Percentiles rank a stretch among this genome's conserved stretches.
Conservation (phyloP, 2,113 vertebrate species). For the Aldabrachelys gigantea region DNA sequence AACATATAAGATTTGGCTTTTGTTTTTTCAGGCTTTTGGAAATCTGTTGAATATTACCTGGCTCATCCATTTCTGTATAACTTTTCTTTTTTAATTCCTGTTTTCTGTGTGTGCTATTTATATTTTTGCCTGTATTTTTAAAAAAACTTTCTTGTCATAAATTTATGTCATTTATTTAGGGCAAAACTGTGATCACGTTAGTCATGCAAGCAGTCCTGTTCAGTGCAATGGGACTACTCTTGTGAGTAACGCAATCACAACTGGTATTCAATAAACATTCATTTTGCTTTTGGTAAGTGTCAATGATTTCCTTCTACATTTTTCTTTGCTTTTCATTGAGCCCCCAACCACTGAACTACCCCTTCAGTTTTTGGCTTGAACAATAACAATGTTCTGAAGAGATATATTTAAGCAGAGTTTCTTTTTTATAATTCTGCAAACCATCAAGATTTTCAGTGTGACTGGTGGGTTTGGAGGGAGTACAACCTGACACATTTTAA, state of each 20-base stretch:
- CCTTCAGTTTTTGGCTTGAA: not conserved
- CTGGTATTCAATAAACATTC: not conserved
- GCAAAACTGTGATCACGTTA: not conserved
- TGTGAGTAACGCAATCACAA: not conserved
- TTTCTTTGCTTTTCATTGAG: not conserved
- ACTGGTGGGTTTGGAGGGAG: not conserved
- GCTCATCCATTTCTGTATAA: not conserved
- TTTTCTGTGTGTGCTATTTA: fast-evolving
- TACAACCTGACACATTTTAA: not conserved
- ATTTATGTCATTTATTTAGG: not conserved
- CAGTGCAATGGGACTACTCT: not conserved
- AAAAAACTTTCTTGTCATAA: not conserved
- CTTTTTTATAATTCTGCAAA: not conserved
- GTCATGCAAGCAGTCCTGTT: not conserved
- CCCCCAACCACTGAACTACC: not conserved
- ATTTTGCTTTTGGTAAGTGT: not conserved
- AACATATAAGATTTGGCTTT: not conserved
- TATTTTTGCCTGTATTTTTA: not conserved
- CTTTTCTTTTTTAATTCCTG: not conserved
- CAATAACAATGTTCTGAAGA: not conserved
- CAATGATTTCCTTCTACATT: not conserved
- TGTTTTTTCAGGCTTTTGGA: not conserved
- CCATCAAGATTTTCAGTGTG: not conserved
- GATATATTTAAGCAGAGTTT: not conserved
- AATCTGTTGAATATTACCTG: not conserved